These are phyloP conservation scores for Papilio polytes DNA, from an alignment of 1,140 invertebrate species.

Conservation along the genomic window DNA sequence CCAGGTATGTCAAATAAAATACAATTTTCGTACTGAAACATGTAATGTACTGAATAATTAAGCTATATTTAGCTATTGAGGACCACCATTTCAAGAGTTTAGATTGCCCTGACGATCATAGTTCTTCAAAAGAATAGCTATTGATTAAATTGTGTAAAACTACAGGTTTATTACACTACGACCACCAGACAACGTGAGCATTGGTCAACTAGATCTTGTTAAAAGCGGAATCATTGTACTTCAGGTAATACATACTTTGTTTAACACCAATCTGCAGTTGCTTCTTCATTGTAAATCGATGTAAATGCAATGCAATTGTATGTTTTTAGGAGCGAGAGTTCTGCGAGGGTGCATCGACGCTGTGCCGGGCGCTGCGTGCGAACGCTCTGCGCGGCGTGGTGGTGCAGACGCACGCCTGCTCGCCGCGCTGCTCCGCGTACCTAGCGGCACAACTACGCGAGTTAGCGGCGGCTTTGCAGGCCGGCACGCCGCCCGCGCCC, in stretches of 20 bases:
- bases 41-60: not conserved
- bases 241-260: conserved; percentile 76
- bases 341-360: conserved; percentile 89
- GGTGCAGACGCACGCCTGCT: conserved; percentile 89
- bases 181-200: conserved; percentile 83
- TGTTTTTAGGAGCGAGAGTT: conserved; percentile 88
- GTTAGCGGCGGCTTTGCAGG: conserved; percentile 70
- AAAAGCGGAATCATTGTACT: conserved; percentile 85
- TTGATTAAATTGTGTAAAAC: not conserved
- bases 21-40: not conserved
- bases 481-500: conserved; percentile 65
- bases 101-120: no score
- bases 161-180: conserved; percentile 86
- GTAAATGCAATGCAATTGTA: no score
- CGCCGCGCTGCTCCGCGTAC: conserved; percentile 90
- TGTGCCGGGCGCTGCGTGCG: conserved; percentile 86
- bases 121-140: no score
- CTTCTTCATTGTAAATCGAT: not conserved
- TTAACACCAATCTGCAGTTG: no score
- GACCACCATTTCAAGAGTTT: no score
- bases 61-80: no score
- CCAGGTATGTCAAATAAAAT: conserved; percentile 73
- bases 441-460: conserved; percentile 86
- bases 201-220: conserved; percentile 86
- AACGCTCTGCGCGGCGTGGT: conserved; percentile 88